phyloP scores from a whole-genome alignment of 2,888 invertebrate species.

The Carcina quercana region DNA sequence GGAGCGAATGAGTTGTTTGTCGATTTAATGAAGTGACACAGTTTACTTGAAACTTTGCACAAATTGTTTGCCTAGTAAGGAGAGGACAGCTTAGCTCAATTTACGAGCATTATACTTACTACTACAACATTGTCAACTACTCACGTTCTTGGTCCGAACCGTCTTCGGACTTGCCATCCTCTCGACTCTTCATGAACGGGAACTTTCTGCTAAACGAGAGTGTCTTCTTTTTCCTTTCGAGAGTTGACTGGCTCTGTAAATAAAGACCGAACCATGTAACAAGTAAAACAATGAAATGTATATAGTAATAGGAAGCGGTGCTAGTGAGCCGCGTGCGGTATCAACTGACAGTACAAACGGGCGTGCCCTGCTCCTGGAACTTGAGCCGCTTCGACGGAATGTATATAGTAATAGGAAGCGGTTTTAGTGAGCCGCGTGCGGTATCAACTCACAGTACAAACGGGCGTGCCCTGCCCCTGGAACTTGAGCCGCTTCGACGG shows the following conservation, averaged over 20 bases:
- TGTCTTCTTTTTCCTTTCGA: slow-evolving; percentile 98
- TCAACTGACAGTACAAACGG: slow-evolving; percentile 80
- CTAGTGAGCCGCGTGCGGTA: no score
- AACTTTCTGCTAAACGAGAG: slow-evolving; percentile 98
- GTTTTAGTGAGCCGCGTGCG: no score
- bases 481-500: slow-evolving; percentile 99
- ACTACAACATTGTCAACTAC: no score
- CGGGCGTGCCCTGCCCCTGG: slow-evolving; percentile 89
- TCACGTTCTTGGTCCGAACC: slow-evolving; percentile 98
- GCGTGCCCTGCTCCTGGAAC: slow-evolving; percentile 92
- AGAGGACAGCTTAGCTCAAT: no score
- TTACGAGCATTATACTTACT: no score
- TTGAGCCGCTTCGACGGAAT: slow-evolving; percentile 99
- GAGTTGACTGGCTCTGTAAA: slow-evolving; percentile 86
- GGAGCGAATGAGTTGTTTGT: no score
- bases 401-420: no score
- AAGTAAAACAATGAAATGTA: no score
- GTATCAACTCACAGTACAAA: slow-evolving; percentile 78
- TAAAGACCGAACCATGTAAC: not conserved
- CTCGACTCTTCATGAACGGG: slow-evolving; percentile 99
- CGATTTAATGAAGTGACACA: no score
- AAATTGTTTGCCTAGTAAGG: no score
- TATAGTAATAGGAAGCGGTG: no score
- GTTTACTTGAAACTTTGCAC: no score
- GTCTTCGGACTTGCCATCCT: slow-evolving; percentile 95